A percentile compares a stretch with the other conserved stretches of the same genome.
Conservation (phyloP, 2,797 vertebrate genomes). For the Masticophis lateralis region DNA sequence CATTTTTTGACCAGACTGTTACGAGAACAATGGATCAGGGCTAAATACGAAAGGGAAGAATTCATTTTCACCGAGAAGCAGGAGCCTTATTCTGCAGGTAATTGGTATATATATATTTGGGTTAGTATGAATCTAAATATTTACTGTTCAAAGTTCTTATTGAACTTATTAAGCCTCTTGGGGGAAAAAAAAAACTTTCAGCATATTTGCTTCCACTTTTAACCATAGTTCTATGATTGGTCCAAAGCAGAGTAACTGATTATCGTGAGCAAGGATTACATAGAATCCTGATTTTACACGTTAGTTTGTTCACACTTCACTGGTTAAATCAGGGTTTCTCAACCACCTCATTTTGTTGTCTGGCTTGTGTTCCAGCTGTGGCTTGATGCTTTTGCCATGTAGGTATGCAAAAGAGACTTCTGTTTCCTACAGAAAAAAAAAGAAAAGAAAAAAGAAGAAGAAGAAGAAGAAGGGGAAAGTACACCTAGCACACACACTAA, state of each 20-base stretch:
- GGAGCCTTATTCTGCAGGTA: constrained; percentile 91
- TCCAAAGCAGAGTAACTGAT: background rate
- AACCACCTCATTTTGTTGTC: background rate
- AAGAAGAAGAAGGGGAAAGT: background rate
- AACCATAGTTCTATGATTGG: background rate
- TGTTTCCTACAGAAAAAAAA: background rate
- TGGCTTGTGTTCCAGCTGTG: background rate
- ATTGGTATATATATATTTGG: background rate
- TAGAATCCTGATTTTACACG: background rate
- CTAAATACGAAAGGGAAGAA: constrained; percentile 88
- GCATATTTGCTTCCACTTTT: background rate
- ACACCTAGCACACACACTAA: background rate
- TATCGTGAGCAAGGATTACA: too few species aligned
- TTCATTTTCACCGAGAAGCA: constrained; percentile 82
- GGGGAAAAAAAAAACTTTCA: too few species aligned
- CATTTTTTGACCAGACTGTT: constrained; percentile 75
- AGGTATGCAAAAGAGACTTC: background rate
- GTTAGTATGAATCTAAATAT: background rate
- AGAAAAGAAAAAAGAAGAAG: too few species aligned
- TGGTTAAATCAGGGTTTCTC: background rate
- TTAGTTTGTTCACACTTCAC: background rate
- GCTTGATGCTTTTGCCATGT: background rate
- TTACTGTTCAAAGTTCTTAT: background rate
- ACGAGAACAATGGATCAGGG: constrained; percentile 90
- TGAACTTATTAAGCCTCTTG: background rate